phyloP scores from a whole-genome alignment of 2,888 invertebrate genomes.

The Cerceris rybyensis region DNA sequence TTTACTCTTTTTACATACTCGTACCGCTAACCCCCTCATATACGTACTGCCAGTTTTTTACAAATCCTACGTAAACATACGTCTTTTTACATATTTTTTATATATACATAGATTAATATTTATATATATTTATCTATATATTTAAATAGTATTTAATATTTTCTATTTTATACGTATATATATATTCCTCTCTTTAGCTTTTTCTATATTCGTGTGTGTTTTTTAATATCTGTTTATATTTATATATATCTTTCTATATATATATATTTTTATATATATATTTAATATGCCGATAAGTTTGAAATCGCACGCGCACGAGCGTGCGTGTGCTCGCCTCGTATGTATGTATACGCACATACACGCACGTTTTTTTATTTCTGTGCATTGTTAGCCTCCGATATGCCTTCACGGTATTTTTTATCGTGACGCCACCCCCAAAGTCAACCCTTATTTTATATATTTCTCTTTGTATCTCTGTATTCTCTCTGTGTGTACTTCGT shows the following conservation, averaged over 20 bases:
- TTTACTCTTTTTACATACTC: slow-evolving; percentile 65
- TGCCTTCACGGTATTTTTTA: slow-evolving; percentile 37
- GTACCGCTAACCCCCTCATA: slow-evolving; percentile 53
- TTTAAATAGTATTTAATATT: slow-evolving; percentile 60
- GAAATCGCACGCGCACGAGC: slow-evolving; percentile 40
- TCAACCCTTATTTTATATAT: slow-evolving; percentile 54
- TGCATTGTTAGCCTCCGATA: slow-evolving; percentile 50
- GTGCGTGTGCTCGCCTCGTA: slow-evolving; percentile 54
- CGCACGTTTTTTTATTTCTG: slow-evolving; percentile 55
- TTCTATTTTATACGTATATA: slow-evolving; percentile 60
- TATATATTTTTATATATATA: slow-evolving; percentile 48
- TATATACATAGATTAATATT: slow-evolving; percentile 55
- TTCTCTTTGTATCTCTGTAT: slow-evolving; percentile 54
- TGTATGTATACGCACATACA: slow-evolving; percentile 66
- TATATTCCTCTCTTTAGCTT: slow-evolving; percentile 43
- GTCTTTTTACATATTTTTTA: slow-evolving; percentile 64
- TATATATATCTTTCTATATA: slow-evolving; percentile 51
- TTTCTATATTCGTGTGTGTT: slow-evolving; percentile 50
- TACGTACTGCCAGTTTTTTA: slow-evolving; percentile 58
- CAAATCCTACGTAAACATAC: slow-evolving; percentile 52
- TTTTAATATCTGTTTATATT: slow-evolving; percentile 53
- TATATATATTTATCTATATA: slow-evolving; percentile 50
- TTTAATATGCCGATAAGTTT: slow-evolving; percentile 24
- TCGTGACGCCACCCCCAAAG: slow-evolving; percentile 28
- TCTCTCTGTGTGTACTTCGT: slow-evolving; percentile 58